Evolutionary conservation across 2,797 vertebrate species (phyloP), one percentile per base, ranked within the genome.

Genomic region (Sebastolobus altivelis): DNA sequence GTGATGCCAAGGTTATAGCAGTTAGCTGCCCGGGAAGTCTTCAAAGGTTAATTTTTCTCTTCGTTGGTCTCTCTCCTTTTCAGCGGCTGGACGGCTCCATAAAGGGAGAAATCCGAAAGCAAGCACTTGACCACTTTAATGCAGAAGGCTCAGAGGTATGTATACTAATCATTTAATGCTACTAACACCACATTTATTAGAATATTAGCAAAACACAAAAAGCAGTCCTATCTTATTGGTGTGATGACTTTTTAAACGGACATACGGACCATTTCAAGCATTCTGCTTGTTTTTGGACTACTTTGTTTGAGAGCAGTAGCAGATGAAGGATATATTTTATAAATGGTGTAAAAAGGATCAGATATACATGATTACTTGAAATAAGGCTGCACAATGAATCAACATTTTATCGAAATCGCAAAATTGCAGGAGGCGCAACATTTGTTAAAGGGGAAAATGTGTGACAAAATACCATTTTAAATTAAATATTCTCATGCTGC

Each of bases 51-150:
- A 77, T 72, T 18, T 37, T 0, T 77, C 2, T 84, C 10, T 71
- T 25, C 25, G 10, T 79, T 55, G 81, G 56, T 20, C 49, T 80
- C 43, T 84, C 2, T 84, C 43, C 67, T 84, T 66, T 85, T 75
- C 92, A 99, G 99, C 97, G 98, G 73, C 88, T 99, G 93, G 98
- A 99, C 79, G 99, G 99, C 68, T 99, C 98, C 13, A 99, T 99
- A 94, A 99, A 98, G 92, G 98, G 98, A 92, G 99, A 99, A 94
- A 96, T 99, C 90, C 95, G 99, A 82, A 99, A 99, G 90, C 99
- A 99, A 94, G 99, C 99, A 1, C 95, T 99, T 75, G 99, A 99
- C 93, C 99, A 99, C 96, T 99, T 99, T 95, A 99, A 99, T 67
- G 99, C 99, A 0, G 99, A 99, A 87, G 98, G 98, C 88, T 99